Conservation (phyloP, 2,888 invertebrate species). For the Eupithecia vulgata region DNA sequence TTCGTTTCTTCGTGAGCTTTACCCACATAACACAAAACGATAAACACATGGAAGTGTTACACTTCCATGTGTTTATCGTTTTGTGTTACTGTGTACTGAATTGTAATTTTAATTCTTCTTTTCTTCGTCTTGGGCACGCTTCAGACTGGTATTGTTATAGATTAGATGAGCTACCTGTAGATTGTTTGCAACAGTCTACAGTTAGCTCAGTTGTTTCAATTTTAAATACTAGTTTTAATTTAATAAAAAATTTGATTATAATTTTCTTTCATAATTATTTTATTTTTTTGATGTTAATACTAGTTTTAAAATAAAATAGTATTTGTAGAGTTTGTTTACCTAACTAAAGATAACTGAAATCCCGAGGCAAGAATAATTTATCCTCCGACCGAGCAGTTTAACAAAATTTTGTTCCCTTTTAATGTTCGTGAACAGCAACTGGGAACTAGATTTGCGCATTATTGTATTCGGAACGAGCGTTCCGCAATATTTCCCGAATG, state of each 20-base stretch:
- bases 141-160: too few relatives aligned
- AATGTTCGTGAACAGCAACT: constrained; percentile 49
- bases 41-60: neutral
- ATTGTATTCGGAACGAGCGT: constrained; percentile 60
- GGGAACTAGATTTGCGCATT: constrained; percentile 57
- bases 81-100: too few relatives aligned
- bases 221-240: too few relatives aligned
- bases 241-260: too few relatives aligned
- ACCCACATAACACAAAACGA: constrained; percentile 36
- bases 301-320: constrained; percentile 33
- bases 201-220: too few relatives aligned
- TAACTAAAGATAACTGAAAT: constrained; percentile 37
- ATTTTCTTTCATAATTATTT: too few relatives aligned
- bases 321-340: constrained; percentile 36
- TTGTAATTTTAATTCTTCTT: too few relatives aligned
- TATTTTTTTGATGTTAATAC: too few relatives aligned
- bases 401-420: constrained; percentile 46
- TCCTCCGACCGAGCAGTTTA: constrained; percentile 36
- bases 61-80: too few relatives aligned
- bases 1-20: constrained; percentile 38
- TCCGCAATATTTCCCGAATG: constrained; percentile 65
- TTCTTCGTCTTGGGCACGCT: too few relatives aligned
- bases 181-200: too few relatives aligned
- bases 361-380: constrained; percentile 39
- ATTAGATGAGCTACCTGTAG: too few relatives aligned